Base-by-base conservation (phyloP, 2,888 invertebrate genomes). In the Griposia aprilina region DNA sequence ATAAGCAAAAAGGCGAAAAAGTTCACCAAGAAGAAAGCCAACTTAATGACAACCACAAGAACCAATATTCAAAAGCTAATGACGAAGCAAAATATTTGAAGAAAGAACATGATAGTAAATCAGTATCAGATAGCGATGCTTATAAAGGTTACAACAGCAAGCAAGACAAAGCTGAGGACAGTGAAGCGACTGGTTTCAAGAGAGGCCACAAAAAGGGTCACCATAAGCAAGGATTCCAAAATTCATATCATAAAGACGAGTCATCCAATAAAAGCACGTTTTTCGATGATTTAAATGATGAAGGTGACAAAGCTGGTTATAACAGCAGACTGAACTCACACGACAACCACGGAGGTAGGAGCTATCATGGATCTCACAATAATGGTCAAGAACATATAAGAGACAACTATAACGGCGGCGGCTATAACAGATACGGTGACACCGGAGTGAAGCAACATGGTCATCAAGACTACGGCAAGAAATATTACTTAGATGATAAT, bases 221-320 rank as follows among this genome's bases (percentile, higher is more conserved):
- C 85, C 97, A 97, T 87, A 97, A 97, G 77, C 97, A 97, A 84
- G 98, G 98, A 30, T 98, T 98, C 90, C 97, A 97, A 87, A 98
- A 98, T 89, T 97, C 97, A 23, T 98, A 98, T 88, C 97, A 97
- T 88, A 98, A 98, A 92, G 98, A 98, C 86, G 98, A 98, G 90
- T 97, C 97, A 20, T 98, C 98, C 0, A 97, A 97, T 89, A 98
- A 98, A 88, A 97, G 97, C 76, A 98, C 97, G 50, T 98, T 97
- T 93, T 98, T 97, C 89, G 98, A 98, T 88, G 98, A 98, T 89
- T 97, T 94, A 1, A 96, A 94, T 77, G 97, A 97, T 76, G 97
- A 97, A 92, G 95, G 94, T 3, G 97, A 97, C 80, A 94, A 94
- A 91, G 94, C 97, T 7, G 94, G 94, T 2, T 96, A 95, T 82